Evolutionary conservation across 1,140 invertebrate genomes (phyloP).

Genomic region (Drosophila repleta): DNA sequence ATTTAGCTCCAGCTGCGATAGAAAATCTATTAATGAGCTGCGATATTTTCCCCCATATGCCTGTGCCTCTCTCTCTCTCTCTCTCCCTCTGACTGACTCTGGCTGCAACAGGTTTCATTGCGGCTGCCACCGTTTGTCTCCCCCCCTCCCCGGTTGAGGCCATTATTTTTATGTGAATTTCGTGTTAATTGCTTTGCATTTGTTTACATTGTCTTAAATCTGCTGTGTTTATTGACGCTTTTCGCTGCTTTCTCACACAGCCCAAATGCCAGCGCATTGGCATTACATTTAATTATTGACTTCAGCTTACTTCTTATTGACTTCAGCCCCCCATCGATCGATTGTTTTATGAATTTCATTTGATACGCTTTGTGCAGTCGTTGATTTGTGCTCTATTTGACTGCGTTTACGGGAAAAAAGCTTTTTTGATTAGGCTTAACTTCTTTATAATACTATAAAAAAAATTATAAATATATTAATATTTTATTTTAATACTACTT

Average conservation of each 20-base stretch:
- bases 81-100: neutral
- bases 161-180: conserved; percentile 78
- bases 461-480: too few species aligned
- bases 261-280: conserved; percentile 24
- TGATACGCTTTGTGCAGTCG: conserved; percentile 39
- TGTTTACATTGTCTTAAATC: conserved; percentile 77
- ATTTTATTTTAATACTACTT: too few species aligned
- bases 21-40: conserved; percentile 75
- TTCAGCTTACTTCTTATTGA: neutral
- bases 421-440: too few species aligned
- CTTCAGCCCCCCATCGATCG: neutral
- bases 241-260: conserved; percentile 63
- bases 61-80: neutral
- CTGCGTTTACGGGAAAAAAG: neutral
- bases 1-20: conserved; percentile 56
- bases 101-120: conserved; percentile 58
- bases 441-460: too few species aligned
- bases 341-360: conserved; percentile 15
- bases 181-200: conserved; percentile 75
- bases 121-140: conserved; percentile 10
- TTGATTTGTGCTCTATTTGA: conserved; percentile 38
- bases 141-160: conserved; percentile 48
- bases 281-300: conserved; percentile 54
- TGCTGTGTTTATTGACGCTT: conserved; percentile 59
- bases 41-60: conserved; percentile 48